A percentile compares a stretch with the other conserved stretches of the same genome.
These are phyloP conservation scores for Drosophila kikkawai DNA, from an alignment of 1,140 invertebrate species.

Conservation along the genomic window DNA sequence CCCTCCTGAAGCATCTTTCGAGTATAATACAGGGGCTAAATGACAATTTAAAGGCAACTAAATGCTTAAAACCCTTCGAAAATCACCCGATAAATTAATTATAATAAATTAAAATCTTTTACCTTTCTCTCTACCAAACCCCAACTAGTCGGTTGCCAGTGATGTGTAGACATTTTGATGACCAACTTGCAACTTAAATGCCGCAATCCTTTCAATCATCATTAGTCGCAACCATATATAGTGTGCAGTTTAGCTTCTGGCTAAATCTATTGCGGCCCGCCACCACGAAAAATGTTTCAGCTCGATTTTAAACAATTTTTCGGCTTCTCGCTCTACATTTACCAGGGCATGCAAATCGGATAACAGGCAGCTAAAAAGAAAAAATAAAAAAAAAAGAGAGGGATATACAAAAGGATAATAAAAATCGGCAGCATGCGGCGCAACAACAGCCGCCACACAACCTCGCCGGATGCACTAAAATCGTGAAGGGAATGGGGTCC, in stretches of 20 bases:
- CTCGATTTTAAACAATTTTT: constrained; percentile 62
- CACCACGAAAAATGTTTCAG: constrained; percentile 16
- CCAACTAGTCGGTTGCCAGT: neutral
- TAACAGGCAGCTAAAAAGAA: constrained; percentile 48
- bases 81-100: neutral
- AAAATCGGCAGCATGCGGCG: constrained; percentile 41
- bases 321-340: constrained; percentile 32
- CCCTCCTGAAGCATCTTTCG: neutral
- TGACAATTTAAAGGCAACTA: neutral
- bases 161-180: neutral
- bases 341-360: constrained; percentile 62
- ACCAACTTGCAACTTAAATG: constrained; percentile 13
- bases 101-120: neutral
- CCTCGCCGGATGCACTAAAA: constrained; percentile 20
- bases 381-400: constrained; percentile 26
- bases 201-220: constrained; percentile 39
- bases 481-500: constrained; percentile 1
- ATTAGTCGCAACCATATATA: constrained; percentile 11
- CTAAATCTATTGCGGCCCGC: constrained; percentile 21
- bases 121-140: neutral
- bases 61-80: neutral
- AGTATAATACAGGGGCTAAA: neutral
- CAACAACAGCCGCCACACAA: constrained; percentile 40
- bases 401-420: constrained; percentile 17
- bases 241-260: neutral